phyloP scores from a whole-genome alignment of 2,797 vertebrate genomes.

The Cossypha niveicapilla region DNA sequence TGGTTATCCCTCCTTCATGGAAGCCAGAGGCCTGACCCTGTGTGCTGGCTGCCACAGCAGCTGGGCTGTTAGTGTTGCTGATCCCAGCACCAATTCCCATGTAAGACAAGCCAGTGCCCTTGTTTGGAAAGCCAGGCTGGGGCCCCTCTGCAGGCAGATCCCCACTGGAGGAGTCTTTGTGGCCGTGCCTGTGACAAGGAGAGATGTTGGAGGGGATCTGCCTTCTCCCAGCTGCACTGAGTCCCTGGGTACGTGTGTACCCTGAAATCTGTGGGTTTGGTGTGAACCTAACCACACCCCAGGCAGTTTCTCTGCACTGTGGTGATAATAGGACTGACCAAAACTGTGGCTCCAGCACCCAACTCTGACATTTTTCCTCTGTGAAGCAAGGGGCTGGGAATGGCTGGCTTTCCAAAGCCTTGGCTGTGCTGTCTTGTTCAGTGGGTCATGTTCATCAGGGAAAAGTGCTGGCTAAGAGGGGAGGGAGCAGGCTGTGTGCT shows the following conservation, averaged over 20 bases:
- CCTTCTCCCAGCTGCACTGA: not conserved
- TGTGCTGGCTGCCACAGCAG: not conserved
- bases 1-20: not conserved
- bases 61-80: not conserved
- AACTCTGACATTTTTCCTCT: not conserved
- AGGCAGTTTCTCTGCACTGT: constrained; percentile 13
- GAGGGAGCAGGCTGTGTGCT: not conserved
- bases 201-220: not conserved
- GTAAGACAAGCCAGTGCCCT: rapidly evolving
- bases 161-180: not conserved
- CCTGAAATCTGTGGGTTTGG: not conserved
- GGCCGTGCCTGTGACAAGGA: not conserved
- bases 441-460: not conserved
- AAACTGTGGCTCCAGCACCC: constrained; percentile 35
- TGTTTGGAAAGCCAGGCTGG: not conserved
- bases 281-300: not conserved
- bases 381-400: not conserved
- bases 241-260: not conserved
- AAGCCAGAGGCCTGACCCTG: not conserved
- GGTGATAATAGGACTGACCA: constrained; percentile 56
- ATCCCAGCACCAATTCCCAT: not conserved
- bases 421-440: rapidly evolving
- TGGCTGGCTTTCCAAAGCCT: not conserved
- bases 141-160: rapidly evolving
- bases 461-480: not conserved